Evolutionary conservation across 2,888 invertebrate species (phyloP), one percentile per base, ranked within the genome.

Genomic region (Diaphora mendica): DNA sequence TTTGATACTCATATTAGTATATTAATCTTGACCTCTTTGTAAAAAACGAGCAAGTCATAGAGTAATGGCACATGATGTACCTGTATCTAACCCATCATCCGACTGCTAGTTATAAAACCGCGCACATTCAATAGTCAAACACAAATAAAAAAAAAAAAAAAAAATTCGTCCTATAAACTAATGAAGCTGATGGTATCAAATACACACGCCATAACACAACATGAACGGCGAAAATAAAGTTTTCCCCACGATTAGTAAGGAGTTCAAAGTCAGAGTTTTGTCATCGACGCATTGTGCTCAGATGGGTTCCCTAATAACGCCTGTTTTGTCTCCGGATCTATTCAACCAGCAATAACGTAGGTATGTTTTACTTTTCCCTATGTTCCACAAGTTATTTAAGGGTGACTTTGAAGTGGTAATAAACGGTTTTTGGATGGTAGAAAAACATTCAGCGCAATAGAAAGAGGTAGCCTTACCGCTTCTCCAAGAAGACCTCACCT

Each of bases 221-320:
- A 17, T 2, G 30, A 26, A 39, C 70, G 78, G 88, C 87, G 90
- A 92, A 95, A 94, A 94, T 93, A 94, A 95, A 94, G 94, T 95
- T 95, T 95, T 94, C 93, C 92, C 91, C 88, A 83, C 94, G 95
- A 94, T 95, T 94, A 94, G 91, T 89, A 92, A 91, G 86, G 91
- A 94, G 93, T 94, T 94, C 93, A 94, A 94, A 94, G 93, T 91
- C 88, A 90, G 92, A 94, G 92, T 91, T 92, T 92, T 93, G 94
- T 92, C 93, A 93, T 93, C 85, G 90, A 87, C 88, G 90, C 88
- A 92, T 94, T 94, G 94, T 93, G 83, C 79, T 78, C 84, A 79
- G 89, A 90, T 90, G 90, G 91, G 90, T 86, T 89, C 90, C 90
- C 89, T 91, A 91, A 92, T 92, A 92, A 89, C 89, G 81, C 82